These are phyloP conservation scores for Muscina levida DNA, from an alignment of 2,888 invertebrate species.

Conservation along the genomic window DNA sequence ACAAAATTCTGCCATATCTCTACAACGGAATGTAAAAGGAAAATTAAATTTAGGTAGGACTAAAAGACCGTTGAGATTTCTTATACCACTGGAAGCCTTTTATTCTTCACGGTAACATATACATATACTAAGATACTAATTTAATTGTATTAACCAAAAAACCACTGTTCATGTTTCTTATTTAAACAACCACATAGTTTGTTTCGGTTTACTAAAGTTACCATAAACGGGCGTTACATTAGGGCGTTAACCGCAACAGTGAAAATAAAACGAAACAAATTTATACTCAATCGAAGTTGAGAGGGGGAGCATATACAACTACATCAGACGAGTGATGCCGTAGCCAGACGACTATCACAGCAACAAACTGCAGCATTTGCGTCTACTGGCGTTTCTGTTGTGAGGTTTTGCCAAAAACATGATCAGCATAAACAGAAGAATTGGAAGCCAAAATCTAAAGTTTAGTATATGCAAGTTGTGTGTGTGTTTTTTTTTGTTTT, in stretches of 20 bases:
- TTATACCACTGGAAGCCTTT: too few relatives aligned
- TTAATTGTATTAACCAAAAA: too few relatives aligned
- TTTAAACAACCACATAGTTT: constrained; percentile 32
- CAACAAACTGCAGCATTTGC: too few relatives aligned
- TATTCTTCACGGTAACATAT: too few relatives aligned
- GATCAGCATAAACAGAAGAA: constrained; percentile 48
- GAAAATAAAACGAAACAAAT: constrained; percentile 78
- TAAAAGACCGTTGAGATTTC: too few relatives aligned
- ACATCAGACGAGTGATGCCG: neutral
- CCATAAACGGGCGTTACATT: constrained; percentile 67
- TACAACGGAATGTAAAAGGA: too few relatives aligned
- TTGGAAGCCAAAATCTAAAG: constrained; percentile 27
- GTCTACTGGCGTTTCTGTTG: too few relatives aligned
- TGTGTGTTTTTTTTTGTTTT: too few relatives aligned
- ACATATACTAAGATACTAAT: too few relatives aligned
- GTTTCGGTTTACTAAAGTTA: constrained; percentile 20
- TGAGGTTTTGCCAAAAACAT: constrained; percentile 37
- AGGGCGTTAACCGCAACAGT: constrained; percentile 75
- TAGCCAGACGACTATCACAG: constrained; percentile 1
- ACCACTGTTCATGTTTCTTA: constrained; percentile 34
- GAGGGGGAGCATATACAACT: constrained; percentile 47
- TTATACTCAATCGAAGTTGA: constrained; percentile 71
- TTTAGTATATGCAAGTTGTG: constrained; percentile 52
- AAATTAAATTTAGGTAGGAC: too few relatives aligned
- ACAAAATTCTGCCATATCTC: too few relatives aligned